Conservation (phyloP, 1,140 invertebrate genomes). For the Scaptomyza pallida region DNA sequence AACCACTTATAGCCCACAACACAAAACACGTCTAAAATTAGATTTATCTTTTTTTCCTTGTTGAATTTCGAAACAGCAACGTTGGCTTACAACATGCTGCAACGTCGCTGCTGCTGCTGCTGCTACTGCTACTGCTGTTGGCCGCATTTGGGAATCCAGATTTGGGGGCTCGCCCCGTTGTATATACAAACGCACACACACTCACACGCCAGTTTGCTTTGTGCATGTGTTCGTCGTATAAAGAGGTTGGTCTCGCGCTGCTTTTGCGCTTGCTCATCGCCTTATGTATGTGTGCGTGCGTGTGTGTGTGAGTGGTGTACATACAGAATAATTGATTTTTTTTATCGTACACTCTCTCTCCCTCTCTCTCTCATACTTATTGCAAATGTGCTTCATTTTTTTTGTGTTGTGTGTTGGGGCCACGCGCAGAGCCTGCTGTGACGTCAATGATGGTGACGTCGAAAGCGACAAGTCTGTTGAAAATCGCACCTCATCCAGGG, state of each 20-base stretch:
- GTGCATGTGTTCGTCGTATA: not conserved
- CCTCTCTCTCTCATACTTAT: conserved; percentile 16
- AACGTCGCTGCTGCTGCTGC: not conserved
- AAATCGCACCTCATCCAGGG: conserved; percentile 35
- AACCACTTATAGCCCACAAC: conserved; percentile 23
- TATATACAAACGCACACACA: conserved; percentile 43
- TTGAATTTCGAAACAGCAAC: conserved; percentile 22
- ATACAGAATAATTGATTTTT: conserved; percentile 75
- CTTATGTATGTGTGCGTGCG: too few relatives aligned
- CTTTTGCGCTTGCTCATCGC: conserved; percentile 64
- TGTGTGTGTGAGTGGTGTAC: conserved; percentile 38
- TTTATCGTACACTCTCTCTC: conserved; percentile 17
- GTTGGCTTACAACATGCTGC: conserved; percentile 23
- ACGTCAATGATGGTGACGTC: conserved; percentile 79
- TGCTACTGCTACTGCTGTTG: conserved; percentile 26
- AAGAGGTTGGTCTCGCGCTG: conserved; percentile 28
- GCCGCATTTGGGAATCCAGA: conserved; percentile 64
- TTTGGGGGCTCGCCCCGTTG: conserved; percentile 77
- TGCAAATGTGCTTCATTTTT: conserved; percentile 38
- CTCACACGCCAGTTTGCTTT: not conserved
- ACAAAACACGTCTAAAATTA: conserved; percentile 6
- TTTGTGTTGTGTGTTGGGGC: conserved; percentile 8
- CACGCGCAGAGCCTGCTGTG: conserved; percentile 49
- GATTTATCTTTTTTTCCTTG: conserved; percentile 12
- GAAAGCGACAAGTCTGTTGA: conserved; percentile 33